A percentile compares a stretch with the other conserved stretches of the same genome.
Conservation (phyloP, 1,140 invertebrate species). For the Penaeus chinensis region DNA sequence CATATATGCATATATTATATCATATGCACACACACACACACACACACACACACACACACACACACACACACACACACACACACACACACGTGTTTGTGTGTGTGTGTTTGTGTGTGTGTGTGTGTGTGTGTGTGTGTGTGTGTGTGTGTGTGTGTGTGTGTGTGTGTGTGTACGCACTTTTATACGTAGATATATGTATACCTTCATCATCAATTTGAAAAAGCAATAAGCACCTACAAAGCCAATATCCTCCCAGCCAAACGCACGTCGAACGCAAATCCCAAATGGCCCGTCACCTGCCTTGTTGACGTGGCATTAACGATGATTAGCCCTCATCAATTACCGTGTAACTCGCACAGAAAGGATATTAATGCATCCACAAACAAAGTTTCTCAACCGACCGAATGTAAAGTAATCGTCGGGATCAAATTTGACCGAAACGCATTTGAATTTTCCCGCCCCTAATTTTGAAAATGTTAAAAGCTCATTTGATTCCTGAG, state of each 20-base stretch:
- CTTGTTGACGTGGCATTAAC: no score
- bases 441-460: no score
- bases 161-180: background rate
- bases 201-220: slow-evolving; percentile 7
- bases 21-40: background rate
- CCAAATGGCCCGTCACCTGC: no score
- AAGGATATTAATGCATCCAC: no score
- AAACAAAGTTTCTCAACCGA: no score
- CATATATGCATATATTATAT: background rate
- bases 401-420: no score
- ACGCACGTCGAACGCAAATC: background rate
- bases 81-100: slow-evolving; percentile 9
- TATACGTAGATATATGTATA: slow-evolving; percentile 21
- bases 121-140: slow-evolving; percentile 9
- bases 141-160: slow-evolving; percentile 18
- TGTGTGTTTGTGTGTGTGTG: slow-evolving; percentile 14
- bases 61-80: slow-evolving; percentile 21
- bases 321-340: no score
- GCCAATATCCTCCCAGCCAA: background rate
- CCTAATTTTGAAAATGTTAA: no score
- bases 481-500: no score
- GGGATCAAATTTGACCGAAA: no score
- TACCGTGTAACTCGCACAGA: no score
- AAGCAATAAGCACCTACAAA: slow-evolving; percentile 14
- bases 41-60: slow-evolving; percentile 23